Evolutionary conservation across 2,113 vertebrate species (phyloP), one percentile per base, ranked within the genome.

Genomic region (zebrafish (Danio rerio)): DNA sequence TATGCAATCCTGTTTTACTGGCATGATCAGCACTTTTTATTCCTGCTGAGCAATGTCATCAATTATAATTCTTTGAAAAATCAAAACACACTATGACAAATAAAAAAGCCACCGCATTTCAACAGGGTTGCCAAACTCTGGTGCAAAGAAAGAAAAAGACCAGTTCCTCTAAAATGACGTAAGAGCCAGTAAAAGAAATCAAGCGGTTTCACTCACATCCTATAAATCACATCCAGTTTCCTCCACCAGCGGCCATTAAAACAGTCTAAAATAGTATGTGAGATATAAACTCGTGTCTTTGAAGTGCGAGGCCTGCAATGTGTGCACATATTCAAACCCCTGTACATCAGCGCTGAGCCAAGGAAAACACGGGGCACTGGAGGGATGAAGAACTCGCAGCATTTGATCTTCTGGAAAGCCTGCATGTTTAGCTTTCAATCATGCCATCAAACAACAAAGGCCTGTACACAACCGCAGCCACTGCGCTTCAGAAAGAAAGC

Each of bases 351-450:
- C 10, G 42, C 47, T 63, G 43, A 42, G 65, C 45, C 65, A 21
- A 58, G 42, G 45, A 20, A 58, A 65, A 66, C 55, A 78, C 10
- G 3, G 43, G 9, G 21, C 43, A 83, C 63, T 59, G 20, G 59
- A 62, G 50, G 52, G 55, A 63, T 71, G 49, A 83, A 63, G 20
- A 58, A 77, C 43, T 21, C 7, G 2, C 52, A 56, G n/a, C 55
- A 85, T 50, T 59, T 72, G 66, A 72, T 81, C 74, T 85, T 76
- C 62, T 31, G 7, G 50, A 73, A 73, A 66, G 65, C 52, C 9
- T 43, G 68, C 13, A 21, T 42, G 47, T 45, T 81, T 59, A 62
- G 74, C 13, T 77, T 77, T 62, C 74, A 50, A 77, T 77, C 58
- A 77, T 8, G 9, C 47, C 58, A 50, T 62, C 45, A 62, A 9